These are phyloP conservation scores for Olivierus martensii DNA, from an alignment of 1,140 invertebrate genomes.

Conservation along the genomic window DNA sequence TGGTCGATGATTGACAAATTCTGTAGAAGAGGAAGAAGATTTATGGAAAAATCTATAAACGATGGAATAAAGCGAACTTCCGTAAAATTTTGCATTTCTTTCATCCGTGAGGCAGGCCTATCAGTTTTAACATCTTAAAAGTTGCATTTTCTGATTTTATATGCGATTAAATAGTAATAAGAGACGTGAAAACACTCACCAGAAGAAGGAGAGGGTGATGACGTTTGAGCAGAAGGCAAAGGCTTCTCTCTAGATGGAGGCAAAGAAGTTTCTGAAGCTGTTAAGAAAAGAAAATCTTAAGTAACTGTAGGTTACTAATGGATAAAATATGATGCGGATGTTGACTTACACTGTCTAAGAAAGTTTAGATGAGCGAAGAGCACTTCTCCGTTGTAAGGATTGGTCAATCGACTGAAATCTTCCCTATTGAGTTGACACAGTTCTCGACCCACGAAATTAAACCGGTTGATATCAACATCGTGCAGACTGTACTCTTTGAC, in stretches of 20 bases:
- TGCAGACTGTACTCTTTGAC: slow-evolving; percentile 42
- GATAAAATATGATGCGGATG: too few relatives aligned
- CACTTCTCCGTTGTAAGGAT: slow-evolving; percentile 24
- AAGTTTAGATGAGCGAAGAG: slow-evolving; percentile 25
- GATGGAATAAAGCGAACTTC: too few relatives aligned
- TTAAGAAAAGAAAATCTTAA: not conserved
- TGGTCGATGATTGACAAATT: too few relatives aligned
- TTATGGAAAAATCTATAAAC: too few relatives aligned
- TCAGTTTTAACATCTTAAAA: too few relatives aligned
- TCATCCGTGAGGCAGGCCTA: too few relatives aligned
- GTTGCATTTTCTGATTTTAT: too few relatives aligned
- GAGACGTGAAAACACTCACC: too few relatives aligned
- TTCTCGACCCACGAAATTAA: slow-evolving; percentile 42
- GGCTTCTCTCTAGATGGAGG: slow-evolving; percentile 10
- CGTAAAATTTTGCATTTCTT: too few relatives aligned
- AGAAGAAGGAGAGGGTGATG: not conserved
- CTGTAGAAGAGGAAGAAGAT: too few relatives aligned
- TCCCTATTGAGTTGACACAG: slow-evolving; percentile 36
- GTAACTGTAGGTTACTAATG: not conserved
- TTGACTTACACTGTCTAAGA: slow-evolving; percentile 19
- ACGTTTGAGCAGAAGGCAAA: slow-evolving; percentile 4
- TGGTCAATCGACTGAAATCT: slow-evolving; percentile 24
- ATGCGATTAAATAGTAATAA: too few relatives aligned
- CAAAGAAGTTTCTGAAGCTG: slow-evolving; percentile 9
- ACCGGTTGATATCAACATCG: slow-evolving; percentile 34